These are phyloP conservation scores for Drosophila lutescens DNA, from an alignment of 2,888 invertebrate genomes.

Conservation along the genomic window DNA sequence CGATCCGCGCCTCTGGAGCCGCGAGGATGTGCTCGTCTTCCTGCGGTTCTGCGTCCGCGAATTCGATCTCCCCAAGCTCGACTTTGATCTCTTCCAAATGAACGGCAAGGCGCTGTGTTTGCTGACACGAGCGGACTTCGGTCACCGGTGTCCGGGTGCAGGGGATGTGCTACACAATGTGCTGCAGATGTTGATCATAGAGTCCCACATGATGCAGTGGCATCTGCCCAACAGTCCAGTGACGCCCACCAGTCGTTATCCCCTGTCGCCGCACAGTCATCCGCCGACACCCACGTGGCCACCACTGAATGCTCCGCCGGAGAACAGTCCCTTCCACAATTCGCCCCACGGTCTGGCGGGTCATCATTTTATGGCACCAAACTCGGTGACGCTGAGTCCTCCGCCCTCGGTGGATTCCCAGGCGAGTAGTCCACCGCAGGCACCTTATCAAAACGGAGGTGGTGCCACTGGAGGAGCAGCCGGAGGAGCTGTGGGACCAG, in stretches of 20 bases:
- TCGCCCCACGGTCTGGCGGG: conserved; percentile 85
- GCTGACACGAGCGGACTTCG: conserved; percentile 94
- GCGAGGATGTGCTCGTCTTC: conserved; percentile 95
- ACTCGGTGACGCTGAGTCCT: conserved; percentile 95
- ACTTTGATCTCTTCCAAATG: conserved; percentile 97
- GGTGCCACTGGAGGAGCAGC: conserved; percentile 52
- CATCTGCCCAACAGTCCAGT: conserved; percentile 92
- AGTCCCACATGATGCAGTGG: conserved; percentile 91
- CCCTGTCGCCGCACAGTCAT: conserved; percentile 92
- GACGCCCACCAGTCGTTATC: conserved; percentile 92
- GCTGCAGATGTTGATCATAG: conserved; percentile 93
- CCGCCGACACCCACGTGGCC: conserved; percentile 92
- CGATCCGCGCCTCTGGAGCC: conserved; percentile 95
- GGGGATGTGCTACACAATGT: conserved; percentile 98
- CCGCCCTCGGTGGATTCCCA: conserved; percentile 95
- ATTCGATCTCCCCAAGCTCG: conserved; percentile 95
- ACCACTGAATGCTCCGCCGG: conserved; percentile 85
- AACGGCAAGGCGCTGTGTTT: conserved; percentile 98
- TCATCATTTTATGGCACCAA: conserved; percentile 91
- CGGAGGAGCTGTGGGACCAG: conserved; percentile 65
- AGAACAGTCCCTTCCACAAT: conserved; percentile 84
- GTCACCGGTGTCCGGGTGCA: conserved; percentile 95
- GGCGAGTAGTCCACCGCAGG: conserved; percentile 93
- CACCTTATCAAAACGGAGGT: conserved; percentile 85
- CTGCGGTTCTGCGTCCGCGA: conserved; percentile 96